Evolutionary conservation across 2,797 vertebrate species (phyloP).

Genomic region (Catostomus latipinnis): DNA sequence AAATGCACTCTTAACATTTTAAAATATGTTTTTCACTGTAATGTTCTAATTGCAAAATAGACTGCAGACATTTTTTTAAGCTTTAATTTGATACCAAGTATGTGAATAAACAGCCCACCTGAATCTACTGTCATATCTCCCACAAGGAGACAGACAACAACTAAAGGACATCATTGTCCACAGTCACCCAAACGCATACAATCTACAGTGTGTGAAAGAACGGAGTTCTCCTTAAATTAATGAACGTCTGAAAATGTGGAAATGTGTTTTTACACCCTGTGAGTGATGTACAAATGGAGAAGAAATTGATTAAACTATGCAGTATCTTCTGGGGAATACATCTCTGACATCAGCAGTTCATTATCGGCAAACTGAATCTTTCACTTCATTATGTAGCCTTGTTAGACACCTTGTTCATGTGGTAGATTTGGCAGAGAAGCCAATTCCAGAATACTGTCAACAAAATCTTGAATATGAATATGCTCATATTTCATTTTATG

Average conservation of each 20-base stretch:
- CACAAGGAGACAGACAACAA: constrained; percentile 7
- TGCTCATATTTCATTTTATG: too few relatives aligned
- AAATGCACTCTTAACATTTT: too few relatives aligned
- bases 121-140: constrained; percentile 36
- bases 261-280: not conserved
- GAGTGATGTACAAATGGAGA: not conserved
- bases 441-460: too few relatives aligned
- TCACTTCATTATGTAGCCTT: not conserved
- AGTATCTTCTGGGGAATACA: not conserved
- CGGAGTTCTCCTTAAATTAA: not conserved
- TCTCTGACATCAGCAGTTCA: constrained; percentile 4
- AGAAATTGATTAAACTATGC: not conserved
- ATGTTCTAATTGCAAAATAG: too few relatives aligned
- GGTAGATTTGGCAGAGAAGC: too few relatives aligned
- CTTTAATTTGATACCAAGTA: too few relatives aligned
- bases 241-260: not conserved
- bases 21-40: too few relatives aligned
- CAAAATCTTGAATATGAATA: too few relatives aligned
- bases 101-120: too few relatives aligned
- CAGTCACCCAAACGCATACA: constrained; percentile 10
- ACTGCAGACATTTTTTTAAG: too few relatives aligned
- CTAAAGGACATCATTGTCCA: not conserved
- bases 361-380: constrained; percentile 1
- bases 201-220: not conserved
- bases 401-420: too few relatives aligned